A percentile compares a stretch with the other conserved stretches of the same genome.
phyloP scores from a whole-genome alignment of 2,113 vertebrate genomes.

The Poeciliopsis turrubarensis region DNA sequence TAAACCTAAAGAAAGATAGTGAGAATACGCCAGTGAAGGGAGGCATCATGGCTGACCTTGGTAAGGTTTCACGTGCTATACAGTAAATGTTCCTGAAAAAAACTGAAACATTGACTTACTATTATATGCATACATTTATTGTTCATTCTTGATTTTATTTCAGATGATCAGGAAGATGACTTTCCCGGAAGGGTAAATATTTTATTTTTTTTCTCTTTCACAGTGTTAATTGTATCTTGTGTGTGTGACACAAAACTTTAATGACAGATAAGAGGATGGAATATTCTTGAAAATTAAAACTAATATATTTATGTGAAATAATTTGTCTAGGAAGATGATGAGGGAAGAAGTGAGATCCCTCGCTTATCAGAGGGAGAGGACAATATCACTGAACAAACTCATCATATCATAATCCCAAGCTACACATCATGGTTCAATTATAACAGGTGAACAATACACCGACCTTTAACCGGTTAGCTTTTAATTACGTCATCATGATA shows the following conservation, averaged over 20 bases:
- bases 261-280: neutral
- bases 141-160: conserved; percentile 35
- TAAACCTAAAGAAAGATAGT: conserved; percentile 97
- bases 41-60: conserved; percentile 94
- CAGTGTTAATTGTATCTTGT: neutral
- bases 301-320: neutral
- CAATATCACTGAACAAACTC: conserved; percentile 92
- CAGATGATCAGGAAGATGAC: conserved; percentile 97
- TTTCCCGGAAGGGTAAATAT: conserved; percentile 88
- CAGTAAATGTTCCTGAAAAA: neutral
- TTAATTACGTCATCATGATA: neutral
- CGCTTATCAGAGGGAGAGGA: conserved; percentile 91
- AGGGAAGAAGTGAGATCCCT: conserved; percentile 85
- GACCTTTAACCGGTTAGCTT: neutral
- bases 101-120: neutral
- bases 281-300: neutral
- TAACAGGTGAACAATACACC: conserved; percentile 85
- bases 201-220: neutral
- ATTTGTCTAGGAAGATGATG: conserved; percentile 88
- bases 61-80: conserved; percentile 70
- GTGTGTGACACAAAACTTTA: neutral
- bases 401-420: conserved; percentile 97
- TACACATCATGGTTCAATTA: conserved; percentile 98
- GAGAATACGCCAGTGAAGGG: conserved; percentile 98
- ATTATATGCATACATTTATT: neutral